Evolutionary conservation across 2,113 vertebrate species (phyloP).

Genomic region (Triplophysa tibetana): DNA sequence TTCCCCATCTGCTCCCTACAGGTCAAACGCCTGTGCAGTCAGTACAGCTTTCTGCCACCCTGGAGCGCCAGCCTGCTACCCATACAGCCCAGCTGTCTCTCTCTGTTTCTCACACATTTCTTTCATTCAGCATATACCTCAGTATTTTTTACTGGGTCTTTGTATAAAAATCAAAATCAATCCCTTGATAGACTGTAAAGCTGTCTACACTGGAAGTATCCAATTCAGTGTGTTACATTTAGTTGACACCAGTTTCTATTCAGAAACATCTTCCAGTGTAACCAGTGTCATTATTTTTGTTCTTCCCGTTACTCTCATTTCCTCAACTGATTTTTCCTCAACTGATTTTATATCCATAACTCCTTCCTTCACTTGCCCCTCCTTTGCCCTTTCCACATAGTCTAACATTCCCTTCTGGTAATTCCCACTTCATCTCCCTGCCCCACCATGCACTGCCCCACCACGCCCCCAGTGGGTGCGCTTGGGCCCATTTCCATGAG

Average conservation of each 20-base stretch:
- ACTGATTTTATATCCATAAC: neutral
- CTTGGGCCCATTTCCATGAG: conserved; percentile 60
- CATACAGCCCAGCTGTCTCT: conserved; percentile 17
- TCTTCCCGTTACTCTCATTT: conserved; percentile 17
- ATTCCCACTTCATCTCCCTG: conserved; percentile 18
- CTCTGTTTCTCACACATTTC: conserved; percentile 20
- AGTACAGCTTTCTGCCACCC: conserved; percentile 33
- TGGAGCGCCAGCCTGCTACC: conserved; percentile 35
- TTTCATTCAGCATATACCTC: neutral
- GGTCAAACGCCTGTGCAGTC: conserved; percentile 46
- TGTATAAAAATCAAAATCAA: no score
- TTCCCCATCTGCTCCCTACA: conserved; percentile 33
- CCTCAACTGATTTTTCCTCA: neutral
- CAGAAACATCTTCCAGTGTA: no score
- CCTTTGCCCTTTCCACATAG: neutral
- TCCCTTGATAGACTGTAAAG: no score
- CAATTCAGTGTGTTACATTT: no score
- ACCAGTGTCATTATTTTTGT: neutral
- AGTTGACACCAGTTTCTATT: no score
- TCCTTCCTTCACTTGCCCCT: conserved; percentile 30
- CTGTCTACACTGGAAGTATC: no score
- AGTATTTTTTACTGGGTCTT: no score
- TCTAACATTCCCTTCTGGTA: neutral
- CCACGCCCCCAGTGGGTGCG: neutral
- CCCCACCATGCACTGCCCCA: conserved; percentile 43